Conservation (phyloP, 2,113 vertebrate species). For the Psittacara wagleri region DNA sequence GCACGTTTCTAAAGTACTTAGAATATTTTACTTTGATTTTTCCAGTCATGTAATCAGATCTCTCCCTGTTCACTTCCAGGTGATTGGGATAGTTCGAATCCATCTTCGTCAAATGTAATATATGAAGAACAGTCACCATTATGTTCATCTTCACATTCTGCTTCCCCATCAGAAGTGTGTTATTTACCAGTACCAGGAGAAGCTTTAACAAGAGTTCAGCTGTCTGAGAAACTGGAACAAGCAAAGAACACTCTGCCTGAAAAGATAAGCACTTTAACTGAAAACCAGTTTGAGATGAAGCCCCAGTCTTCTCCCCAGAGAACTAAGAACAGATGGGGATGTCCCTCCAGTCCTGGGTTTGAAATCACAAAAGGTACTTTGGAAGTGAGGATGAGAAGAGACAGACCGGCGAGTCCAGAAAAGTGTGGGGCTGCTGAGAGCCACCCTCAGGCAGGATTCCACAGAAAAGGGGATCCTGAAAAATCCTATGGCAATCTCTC, state of each 20-base stretch:
- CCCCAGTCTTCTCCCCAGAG: slow-evolving; percentile 52
- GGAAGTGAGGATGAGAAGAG: slow-evolving; percentile 57
- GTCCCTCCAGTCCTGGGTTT: slow-evolving; percentile 42
- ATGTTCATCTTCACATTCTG: slow-evolving; percentile 76
- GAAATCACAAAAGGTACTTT: slow-evolving; percentile 19
- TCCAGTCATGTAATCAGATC: background rate
- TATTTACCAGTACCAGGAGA: slow-evolving; percentile 73
- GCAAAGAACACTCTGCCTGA: slow-evolving; percentile 64
- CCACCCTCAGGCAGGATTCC: slow-evolving; percentile 26
- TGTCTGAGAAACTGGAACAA: slow-evolving; percentile 64
- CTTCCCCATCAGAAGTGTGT: slow-evolving; percentile 76
- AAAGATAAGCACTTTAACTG: slow-evolving; percentile 72
- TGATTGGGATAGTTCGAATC: slow-evolving; percentile 81
- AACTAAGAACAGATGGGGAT: slow-evolving; percentile 63
- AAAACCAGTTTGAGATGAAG: slow-evolving; percentile 50
- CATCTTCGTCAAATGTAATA: slow-evolving; percentile 82
- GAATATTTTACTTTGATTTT: background rate
- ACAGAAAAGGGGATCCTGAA: slow-evolving; percentile 65
- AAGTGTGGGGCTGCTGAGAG: slow-evolving; percentile 51
- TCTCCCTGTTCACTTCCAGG: slow-evolving; percentile 70
- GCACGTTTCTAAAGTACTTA: background rate
- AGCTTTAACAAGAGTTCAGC: slow-evolving; percentile 64
- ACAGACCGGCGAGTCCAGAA: slow-evolving; percentile 73
- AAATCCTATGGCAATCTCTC: slow-evolving; percentile 13
- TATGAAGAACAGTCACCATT: slow-evolving; percentile 82